Evolutionary conservation across 2,113 vertebrate species (phyloP).

Genomic region (Pithys albifrons): DNA sequence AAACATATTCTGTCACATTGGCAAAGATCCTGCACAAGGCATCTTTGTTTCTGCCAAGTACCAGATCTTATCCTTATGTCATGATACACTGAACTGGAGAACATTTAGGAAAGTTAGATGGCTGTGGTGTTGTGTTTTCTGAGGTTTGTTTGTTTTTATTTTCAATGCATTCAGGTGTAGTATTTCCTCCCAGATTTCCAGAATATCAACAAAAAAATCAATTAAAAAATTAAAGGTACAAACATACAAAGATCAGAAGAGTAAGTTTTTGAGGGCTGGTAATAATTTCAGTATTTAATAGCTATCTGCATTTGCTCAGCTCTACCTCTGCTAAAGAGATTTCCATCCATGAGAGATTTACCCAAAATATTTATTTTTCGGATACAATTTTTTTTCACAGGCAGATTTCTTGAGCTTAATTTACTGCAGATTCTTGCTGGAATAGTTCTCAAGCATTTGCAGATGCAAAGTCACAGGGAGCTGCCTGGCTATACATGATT

Average conservation of each 20-base stretch:
- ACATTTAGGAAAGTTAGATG: neutral
- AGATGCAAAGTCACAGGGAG: neutral
- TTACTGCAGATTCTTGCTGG: constrained; percentile 34
- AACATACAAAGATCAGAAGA: neutral
- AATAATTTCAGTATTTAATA: neutral
- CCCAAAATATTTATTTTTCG: neutral
- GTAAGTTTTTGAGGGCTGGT: neutral
- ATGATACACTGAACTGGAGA: neutral
- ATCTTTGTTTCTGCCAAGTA: neutral
- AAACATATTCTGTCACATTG: neutral
- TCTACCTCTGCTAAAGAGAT: neutral
- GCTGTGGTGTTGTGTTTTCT: neutral
- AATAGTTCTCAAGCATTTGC: constrained; percentile 18
- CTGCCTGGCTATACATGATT: neutral
- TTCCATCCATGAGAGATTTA: constrained; percentile 1
- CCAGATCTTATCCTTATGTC: neutral
- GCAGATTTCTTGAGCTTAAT: constrained; percentile 19
- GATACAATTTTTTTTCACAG: neutral
- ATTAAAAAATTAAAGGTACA: neutral
- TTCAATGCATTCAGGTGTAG: neutral
- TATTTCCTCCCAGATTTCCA: neutral
- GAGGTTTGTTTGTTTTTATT: neutral
- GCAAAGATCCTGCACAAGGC: neutral
- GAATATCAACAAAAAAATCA: neutral
- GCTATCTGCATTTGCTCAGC: neutral